Percentiles rank a stretch among this genome's conserved stretches.
Conservation (phyloP, 2,113 vertebrate genomes). For the Nesogale talazaci region DNA sequence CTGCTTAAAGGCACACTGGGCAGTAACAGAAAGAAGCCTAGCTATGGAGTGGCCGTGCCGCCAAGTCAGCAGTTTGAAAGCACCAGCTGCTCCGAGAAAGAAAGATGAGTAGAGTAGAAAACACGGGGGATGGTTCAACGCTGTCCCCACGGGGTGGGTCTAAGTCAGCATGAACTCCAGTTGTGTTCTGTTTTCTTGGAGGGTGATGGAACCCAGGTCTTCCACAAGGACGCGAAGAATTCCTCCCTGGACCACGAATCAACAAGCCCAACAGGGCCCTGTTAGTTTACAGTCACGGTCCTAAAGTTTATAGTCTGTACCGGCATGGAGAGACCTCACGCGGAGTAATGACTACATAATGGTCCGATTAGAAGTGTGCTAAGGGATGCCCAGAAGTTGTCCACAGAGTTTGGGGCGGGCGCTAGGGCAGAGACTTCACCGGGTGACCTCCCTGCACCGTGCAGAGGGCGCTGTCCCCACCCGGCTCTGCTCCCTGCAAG, state of each 20-base stretch:
- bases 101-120: too few relatives aligned
- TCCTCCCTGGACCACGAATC: not conserved
- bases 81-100: too few relatives aligned
- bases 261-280: not conserved
- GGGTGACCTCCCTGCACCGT: too few relatives aligned
- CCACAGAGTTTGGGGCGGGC: not conserved
- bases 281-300: not conserved
- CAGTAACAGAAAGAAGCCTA: too few relatives aligned
- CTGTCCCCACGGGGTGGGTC: too few relatives aligned
- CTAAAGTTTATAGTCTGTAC: constrained; percentile 14
- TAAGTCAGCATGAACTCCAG: too few relatives aligned
- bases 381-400: not conserved
- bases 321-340: not conserved
- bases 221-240: not conserved
- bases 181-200: too few relatives aligned
- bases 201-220: not conserved
- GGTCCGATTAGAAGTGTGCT: not conserved
- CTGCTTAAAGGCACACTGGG: not conserved
- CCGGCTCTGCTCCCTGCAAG: not conserved
- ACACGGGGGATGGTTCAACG: too few relatives aligned
- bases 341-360: not conserved
- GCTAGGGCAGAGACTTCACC: not conserved
- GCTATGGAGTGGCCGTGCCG: too few relatives aligned
- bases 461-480: not conserved
- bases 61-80: too few relatives aligned